phyloP scores from a whole-genome alignment of 2,797 vertebrate species.

The Cossypha dichroa region DNA sequence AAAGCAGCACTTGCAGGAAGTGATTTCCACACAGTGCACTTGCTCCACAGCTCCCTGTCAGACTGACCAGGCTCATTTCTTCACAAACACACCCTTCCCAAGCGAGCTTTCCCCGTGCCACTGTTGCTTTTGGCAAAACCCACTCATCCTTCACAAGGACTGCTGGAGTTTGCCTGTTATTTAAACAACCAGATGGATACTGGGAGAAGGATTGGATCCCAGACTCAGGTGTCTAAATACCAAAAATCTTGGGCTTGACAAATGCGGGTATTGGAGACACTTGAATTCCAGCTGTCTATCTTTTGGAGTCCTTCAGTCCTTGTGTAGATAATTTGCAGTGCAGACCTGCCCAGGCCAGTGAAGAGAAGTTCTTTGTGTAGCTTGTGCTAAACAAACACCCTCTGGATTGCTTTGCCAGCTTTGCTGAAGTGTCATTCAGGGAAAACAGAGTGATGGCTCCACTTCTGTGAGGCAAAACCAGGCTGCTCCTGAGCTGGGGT shows the following conservation, averaged over 20 bases:
- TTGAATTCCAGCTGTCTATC: neutral
- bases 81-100: neutral
- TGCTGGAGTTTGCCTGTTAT: neutral
- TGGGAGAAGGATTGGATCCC: neutral
- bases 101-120: neutral
- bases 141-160: neutral
- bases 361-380: neutral
- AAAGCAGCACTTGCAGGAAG: neutral
- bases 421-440: neutral
- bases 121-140: neutral
- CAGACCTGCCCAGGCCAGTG: neutral
- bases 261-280: neutral
- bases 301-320: neutral
- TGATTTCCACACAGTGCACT: fast-evolving
- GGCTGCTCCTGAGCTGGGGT: neutral
- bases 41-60: neutral
- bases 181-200: neutral
- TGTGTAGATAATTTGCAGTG: neutral
- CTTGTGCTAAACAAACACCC: neutral
- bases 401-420: neutral
- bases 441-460: neutral
- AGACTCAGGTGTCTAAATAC: neutral
- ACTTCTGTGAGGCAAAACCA: neutral
- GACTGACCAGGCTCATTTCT: neutral
- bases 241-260: neutral